Evolutionary conservation across 37 sponge, comb jelly and placozoan genomes (phyloP), one percentile per base, ranked within the genome.

Genomic region (Bolinopsis microptera): DNA sequence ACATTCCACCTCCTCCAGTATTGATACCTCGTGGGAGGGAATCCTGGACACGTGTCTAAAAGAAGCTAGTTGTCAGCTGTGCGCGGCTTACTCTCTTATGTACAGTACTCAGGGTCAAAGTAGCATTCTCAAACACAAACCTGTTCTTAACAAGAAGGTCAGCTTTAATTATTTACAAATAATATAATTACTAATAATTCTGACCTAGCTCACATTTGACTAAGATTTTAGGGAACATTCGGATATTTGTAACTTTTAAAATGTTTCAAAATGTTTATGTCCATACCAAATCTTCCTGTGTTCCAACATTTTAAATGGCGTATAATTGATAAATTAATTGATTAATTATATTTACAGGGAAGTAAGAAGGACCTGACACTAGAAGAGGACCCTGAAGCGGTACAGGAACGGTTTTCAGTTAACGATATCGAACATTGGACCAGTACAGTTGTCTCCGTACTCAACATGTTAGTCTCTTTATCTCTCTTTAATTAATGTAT

Each of bases 361-460:
- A 48, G 61, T 13, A 48, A 48, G 61, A 48, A 48, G 13, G 61
- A 48, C 61, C 61, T 48, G 13, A 48, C 61, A 18, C 13, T 48
- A 13, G 61, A 48, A 13, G 61, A 48, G 5, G 61, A 48, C 90
- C 27, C 90, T 24, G 90, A 40, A n/a, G 36, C 41, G 2, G 90
- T 86, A 0, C 36, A 86, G 48, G 90, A 86, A 38, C 34, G 90
- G 90, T 86, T 86, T 48, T 86, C 90, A n/a, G 35, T 86, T 28
- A 86, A 86, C 90, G 90, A 86, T 24, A 86, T 86, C 41, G 90
- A 86, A 38, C 90, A 86, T 39, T 86, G 90, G 90, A 86, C 90
- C 90, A 86, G 90, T 34, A 86, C 90, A 39, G 90, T 86, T 24
- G 90, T 86, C 26, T 41, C 61, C 28, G 90, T 86, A 36, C 90